Percentiles rank a stretch among this genome's conserved stretches.
Evolutionary conservation across 2,797 vertebrate genomes (phyloP).

Genomic region (Acestrorhynchus altus): DNA sequence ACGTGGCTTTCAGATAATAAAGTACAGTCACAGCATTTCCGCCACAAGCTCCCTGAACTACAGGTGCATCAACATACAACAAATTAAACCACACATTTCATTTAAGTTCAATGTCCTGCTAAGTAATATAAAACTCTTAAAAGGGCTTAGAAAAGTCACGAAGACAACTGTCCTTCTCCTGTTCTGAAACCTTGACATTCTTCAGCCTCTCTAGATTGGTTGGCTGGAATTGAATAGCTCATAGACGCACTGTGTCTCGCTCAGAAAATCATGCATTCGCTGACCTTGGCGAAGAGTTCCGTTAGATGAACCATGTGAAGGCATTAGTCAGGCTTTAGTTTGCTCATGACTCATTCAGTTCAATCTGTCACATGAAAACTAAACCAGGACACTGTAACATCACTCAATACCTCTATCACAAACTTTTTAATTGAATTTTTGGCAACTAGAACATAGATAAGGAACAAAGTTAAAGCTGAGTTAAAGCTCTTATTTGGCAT

Average conservation of each 20-base stretch:
- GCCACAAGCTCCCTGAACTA: background rate
- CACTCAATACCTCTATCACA: background rate
- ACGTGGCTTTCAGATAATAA: background rate
- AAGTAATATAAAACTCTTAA: background rate
- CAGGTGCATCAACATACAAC: background rate
- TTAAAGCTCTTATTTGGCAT: no score
- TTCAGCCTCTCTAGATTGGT: background rate
- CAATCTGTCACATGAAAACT: slow-evolving; percentile 9
- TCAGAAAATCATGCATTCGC: background rate
- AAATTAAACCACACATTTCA: background rate
- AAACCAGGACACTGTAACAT: slow-evolving; percentile 5
- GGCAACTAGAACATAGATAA: no score
- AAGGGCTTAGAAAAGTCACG: background rate
- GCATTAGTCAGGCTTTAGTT: slow-evolving; percentile 33
- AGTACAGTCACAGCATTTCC: background rate
- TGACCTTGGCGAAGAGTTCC: slow-evolving; percentile 38
- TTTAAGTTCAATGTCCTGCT: background rate
- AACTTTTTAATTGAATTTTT: no score
- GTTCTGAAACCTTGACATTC: background rate
- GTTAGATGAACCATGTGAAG: slow-evolving; percentile 29
- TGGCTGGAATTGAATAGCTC: background rate
- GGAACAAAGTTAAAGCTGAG: no score
- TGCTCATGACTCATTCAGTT: slow-evolving; percentile 41
- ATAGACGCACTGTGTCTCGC: background rate
- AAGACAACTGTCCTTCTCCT: background rate